These are phyloP conservation scores for Pentalonia nigronervosa DNA, from an alignment of 1,140 invertebrate genomes.

Conservation along the genomic window DNA sequence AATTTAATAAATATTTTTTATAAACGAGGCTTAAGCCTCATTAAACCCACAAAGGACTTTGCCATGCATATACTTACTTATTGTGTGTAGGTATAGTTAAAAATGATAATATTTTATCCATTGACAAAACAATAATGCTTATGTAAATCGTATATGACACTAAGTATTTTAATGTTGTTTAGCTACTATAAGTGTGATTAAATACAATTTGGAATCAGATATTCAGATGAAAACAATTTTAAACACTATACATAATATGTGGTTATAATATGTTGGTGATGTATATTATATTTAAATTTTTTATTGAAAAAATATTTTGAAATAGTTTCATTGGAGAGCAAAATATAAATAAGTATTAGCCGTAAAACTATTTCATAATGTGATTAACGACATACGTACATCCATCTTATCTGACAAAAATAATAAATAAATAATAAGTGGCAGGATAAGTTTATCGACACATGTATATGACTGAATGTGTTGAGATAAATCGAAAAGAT, in stretches of 20 bases:
- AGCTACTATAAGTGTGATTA: neutral
- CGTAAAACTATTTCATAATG: neutral
- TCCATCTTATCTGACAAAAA: neutral
- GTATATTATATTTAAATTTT: neutral
- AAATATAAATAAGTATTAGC: neutral
- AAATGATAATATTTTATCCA: neutral
- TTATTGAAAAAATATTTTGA: neutral
- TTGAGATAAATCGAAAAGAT: neutral
- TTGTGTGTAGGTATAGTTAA: neutral
- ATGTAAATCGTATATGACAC: neutral
- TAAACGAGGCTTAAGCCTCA: neutral
- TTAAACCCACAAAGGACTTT: neutral
- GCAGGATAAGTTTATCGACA: neutral
- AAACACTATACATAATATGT: neutral
- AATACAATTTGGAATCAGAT: neutral
- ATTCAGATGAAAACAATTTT: neutral
- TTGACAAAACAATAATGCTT: neutral
- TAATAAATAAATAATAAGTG: conserved; percentile 14
- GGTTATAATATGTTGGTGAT: neutral
- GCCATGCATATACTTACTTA: too few relatives aligned
- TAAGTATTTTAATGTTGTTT: neutral
- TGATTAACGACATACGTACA: neutral
- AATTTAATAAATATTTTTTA: neutral
- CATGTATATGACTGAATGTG: neutral
- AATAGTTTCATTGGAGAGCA: neutral